These are phyloP conservation scores for Drosophila suzukii DNA, from an alignment of 1,140 invertebrate species.

Conservation along the genomic window DNA sequence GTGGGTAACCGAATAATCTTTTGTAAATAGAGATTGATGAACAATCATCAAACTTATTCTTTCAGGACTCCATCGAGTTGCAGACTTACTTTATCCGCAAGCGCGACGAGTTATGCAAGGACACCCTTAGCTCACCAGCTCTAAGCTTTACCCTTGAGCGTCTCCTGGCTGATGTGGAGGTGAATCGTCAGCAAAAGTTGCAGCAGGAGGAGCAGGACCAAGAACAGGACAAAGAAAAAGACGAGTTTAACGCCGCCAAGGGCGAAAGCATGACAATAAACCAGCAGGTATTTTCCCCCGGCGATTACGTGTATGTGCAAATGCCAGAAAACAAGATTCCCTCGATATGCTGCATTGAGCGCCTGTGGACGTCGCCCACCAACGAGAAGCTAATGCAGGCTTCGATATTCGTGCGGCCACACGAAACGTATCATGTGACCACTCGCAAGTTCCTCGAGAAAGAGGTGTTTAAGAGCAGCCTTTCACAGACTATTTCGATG, in stretches of 20 bases:
- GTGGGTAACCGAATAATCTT: not conserved
- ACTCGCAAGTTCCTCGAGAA: slow-evolving; percentile 97
- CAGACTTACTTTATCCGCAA: slow-evolving; percentile 96
- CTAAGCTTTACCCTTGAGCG: slow-evolving; percentile 91
- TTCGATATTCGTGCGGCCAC: slow-evolving; percentile 90
- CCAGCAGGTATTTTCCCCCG: slow-evolving; percentile 81
- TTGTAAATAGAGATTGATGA: no score
- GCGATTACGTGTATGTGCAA: slow-evolving; percentile 81
- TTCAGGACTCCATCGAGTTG: slow-evolving; percentile 96
- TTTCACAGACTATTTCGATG: slow-evolving; percentile 90
- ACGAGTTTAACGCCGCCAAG: slow-evolving; percentile 64
- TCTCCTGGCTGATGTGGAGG: slow-evolving; percentile 90
- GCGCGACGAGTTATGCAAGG: slow-evolving; percentile 90
- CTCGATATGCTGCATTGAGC: slow-evolving; percentile 95
- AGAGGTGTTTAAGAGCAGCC: slow-evolving; percentile 98
- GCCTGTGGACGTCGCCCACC: slow-evolving; percentile 92
- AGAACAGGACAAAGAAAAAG: slow-evolving; percentile 83
- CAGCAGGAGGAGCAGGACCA: slow-evolving; percentile 92
- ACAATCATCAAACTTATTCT: not conserved
- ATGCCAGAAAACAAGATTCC: slow-evolving; percentile 86
- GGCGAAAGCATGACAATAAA: slow-evolving; percentile 84
- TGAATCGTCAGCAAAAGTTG: slow-evolving; percentile 91
- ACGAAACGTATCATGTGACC: slow-evolving; percentile 98
- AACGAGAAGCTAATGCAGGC: slow-evolving; percentile 95
- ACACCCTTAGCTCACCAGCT: slow-evolving; percentile 94